These are phyloP conservation scores for Montipora cactus DNA, from an alignment of 64 coral and sea anemone genomes.

Conservation along the genomic window DNA sequence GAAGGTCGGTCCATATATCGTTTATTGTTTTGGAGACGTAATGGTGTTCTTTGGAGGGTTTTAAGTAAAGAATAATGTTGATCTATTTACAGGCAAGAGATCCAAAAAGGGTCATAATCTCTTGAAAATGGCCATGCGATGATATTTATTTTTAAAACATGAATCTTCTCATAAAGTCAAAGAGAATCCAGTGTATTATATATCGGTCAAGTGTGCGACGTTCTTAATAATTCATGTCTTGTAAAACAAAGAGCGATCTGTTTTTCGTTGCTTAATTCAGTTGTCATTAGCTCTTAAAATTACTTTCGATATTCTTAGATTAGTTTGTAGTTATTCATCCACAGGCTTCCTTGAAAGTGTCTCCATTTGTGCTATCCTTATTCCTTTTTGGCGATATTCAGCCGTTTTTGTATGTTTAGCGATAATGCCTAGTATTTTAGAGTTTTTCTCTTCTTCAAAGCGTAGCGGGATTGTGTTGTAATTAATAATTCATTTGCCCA, in stretches of 20 bases:
- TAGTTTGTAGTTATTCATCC: background rate
- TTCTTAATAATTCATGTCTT: background rate
- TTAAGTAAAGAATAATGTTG: background rate
- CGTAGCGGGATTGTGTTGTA: background rate
- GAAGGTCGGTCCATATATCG: background rate
- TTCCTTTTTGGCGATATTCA: too few species aligned
- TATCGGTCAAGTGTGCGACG: background rate
- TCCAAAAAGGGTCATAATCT: too few species aligned
- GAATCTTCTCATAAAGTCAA: background rate
- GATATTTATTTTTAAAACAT: too few species aligned
- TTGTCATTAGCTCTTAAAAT: background rate
- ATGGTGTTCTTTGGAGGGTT: background rate
- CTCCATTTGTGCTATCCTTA: too few species aligned
- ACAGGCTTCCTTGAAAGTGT: background rate
- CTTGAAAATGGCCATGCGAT: too few species aligned
- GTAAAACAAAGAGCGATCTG: background rate
- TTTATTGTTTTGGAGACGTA: background rate
- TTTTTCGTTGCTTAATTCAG: background rate
- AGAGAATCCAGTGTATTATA: background rate
- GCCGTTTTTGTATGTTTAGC: background rate
- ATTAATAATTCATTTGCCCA: slow-evolving; percentile 31
- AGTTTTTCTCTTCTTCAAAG: background rate
- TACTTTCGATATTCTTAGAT: slow-evolving; percentile 5
- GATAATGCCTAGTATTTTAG: background rate
- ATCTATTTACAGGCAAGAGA: too few species aligned